Conservation (phyloP, 2,888 invertebrate genomes). For the Congeria kusceri region DNA sequence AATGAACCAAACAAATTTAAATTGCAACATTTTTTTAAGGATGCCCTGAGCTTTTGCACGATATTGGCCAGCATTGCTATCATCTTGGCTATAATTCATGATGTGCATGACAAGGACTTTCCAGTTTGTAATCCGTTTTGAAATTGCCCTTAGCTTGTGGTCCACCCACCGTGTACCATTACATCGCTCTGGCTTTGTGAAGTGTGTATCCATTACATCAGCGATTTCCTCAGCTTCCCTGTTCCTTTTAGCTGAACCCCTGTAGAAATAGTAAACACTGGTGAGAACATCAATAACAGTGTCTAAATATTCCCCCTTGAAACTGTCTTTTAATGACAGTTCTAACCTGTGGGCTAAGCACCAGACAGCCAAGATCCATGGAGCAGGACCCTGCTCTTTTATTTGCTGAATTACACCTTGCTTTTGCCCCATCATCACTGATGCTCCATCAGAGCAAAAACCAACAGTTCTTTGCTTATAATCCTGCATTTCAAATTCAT, state of each 20-base stretch:
- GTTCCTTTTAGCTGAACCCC: slow-evolving; percentile 47
- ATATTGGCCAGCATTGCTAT: slow-evolving; percentile 37
- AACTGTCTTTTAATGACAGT: slow-evolving; percentile 42
- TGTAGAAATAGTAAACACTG: slow-evolving; percentile 50
- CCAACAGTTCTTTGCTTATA: slow-evolving; percentile 31
- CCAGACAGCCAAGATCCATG: slow-evolving; percentile 34
- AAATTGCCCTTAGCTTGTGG: slow-evolving; percentile 43
- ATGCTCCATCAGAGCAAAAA: slow-evolving; percentile 37
- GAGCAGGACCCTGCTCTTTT: slow-evolving; percentile 13
- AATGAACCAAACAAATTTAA: slow-evolving; percentile 37
- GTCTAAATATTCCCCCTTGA: slow-evolving; percentile 45
- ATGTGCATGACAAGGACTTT: slow-evolving; percentile 33
- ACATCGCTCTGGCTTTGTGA: slow-evolving; percentile 35
- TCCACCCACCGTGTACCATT: slow-evolving; percentile 60
- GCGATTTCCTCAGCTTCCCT: slow-evolving; percentile 43
- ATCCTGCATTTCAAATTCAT: slow-evolving; percentile 16
- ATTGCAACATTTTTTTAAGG: slow-evolving; percentile 24
- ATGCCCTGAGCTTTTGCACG: slow-evolving; percentile 49
- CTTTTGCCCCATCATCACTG: slow-evolving; percentile 27
- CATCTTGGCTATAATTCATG: slow-evolving; percentile 39
- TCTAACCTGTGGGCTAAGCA: slow-evolving; percentile 39
- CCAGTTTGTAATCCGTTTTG: slow-evolving; percentile 39
- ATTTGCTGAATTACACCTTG: slow-evolving; percentile 26
- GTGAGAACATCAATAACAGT: slow-evolving; percentile 28
- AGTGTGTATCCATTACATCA: slow-evolving; percentile 46